Base-by-base conservation (phyloP, 2,113 vertebrate species). In the Pelobates fuscus region DNA sequence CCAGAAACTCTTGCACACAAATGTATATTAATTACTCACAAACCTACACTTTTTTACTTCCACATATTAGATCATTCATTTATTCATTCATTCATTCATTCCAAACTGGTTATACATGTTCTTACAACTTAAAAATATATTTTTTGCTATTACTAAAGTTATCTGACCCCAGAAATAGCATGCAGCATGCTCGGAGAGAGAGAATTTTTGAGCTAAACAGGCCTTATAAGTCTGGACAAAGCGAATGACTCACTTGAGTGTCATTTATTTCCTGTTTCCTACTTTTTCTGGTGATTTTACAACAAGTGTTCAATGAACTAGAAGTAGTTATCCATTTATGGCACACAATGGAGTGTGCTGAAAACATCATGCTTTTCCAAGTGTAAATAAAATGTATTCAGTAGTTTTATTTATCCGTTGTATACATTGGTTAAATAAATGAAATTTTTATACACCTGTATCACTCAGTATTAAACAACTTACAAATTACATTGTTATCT, bases 291-390 rank as follows among this genome's bases (percentile, higher is more conserved):
- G 27, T 26, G 37, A 44, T 62, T 72, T 72, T 72, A 62, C 52
- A 24, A 43, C 55, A 21, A 32, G 46, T 52, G 44, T 43, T 64
- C 60, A 14, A 21, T 54, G 70, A 64, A 62, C 44, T 25, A 11
- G n/a, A 17, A 29, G 60, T 73, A 32, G 70, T 73, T 73, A 73
- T 73, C 29, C 11, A 24, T 73, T 73, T 73, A 73, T 64, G n/a
- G 60, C 8, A 23, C 70, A 64, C 70, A 55, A 20, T 20, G 70
- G 70, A 63, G 25, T 1, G 18, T 27, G 15, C 29, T 8, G 17
- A 52, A 25, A 30, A 55, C 44, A 63, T 37, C 27, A 2, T 21
- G 29, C 11, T 30, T 72, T 52, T 63, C 55, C 15, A 12, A 25
- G 46, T 64, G 23, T 32, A 64, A 73, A 73, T 64, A 64, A 60